Percentiles rank a stretch among this genome's conserved stretches.
Evolutionary conservation across 1,140 invertebrate species (phyloP).

Genomic region (Musca vetustissima): DNA sequence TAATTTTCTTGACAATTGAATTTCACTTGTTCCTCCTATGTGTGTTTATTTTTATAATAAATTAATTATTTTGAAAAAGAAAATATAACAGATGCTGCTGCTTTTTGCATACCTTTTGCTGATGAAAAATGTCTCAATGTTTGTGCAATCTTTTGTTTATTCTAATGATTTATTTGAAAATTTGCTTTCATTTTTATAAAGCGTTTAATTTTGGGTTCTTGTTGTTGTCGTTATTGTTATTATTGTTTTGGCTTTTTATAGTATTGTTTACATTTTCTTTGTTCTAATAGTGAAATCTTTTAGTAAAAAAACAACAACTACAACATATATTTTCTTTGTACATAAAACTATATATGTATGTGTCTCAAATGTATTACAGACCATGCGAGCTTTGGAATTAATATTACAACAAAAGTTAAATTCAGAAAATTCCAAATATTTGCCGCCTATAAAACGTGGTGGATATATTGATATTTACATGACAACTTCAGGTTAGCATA

Average conservation of each 20-base stretch:
- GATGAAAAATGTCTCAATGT: too few relatives aligned
- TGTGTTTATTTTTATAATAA: too few relatives aligned
- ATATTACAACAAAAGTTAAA: slow-evolving; percentile 70
- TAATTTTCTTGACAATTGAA: too few relatives aligned
- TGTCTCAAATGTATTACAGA: slow-evolving; percentile 57
- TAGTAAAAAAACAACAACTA: neutral
- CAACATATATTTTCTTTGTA: slow-evolving; percentile 2
- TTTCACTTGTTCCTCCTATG: too few relatives aligned
- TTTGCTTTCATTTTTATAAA: slow-evolving; percentile 1
- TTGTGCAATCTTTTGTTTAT: too few relatives aligned
- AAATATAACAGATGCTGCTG: too few relatives aligned
- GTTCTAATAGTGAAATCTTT: neutral
- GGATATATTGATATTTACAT: slow-evolving; percentile 82
- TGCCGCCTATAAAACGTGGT: slow-evolving; percentile 80
- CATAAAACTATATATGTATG: slow-evolving; percentile 20
- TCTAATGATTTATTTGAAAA: neutral
- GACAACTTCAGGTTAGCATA: slow-evolving; percentile 74
- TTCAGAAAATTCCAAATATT: slow-evolving; percentile 75
- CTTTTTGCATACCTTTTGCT: too few relatives aligned
- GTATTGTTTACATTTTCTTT: slow-evolving; percentile 14
- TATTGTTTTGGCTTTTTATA: slow-evolving; percentile 14
- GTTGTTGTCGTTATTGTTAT: slow-evolving; percentile 4
- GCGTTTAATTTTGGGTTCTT: neutral
- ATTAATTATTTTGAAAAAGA: too few relatives aligned
- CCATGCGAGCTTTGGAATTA: slow-evolving; percentile 70